These are phyloP conservation scores for Syndactyla subalaris DNA, from an alignment of 2,797 vertebrate genomes.

Conservation along the genomic window DNA sequence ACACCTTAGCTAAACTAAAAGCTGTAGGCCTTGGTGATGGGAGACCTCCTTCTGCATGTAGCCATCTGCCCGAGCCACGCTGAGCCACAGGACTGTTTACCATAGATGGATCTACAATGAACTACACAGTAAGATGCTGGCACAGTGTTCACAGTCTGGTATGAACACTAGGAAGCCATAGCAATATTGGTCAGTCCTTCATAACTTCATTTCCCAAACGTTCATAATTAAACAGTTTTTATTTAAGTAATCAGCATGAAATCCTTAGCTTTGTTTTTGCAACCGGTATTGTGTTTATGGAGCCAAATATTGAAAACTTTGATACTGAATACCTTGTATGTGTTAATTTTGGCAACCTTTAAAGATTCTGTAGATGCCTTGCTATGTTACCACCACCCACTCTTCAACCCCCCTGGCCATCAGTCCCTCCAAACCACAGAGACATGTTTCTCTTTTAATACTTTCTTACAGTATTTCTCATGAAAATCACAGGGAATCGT, in stretches of 20 bases:
- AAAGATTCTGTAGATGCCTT: conserved; percentile 90
- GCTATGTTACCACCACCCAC: conserved; percentile 83
- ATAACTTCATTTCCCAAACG: conserved; percentile 90
- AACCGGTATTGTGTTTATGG: conserved; percentile 91
- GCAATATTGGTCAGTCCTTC: conserved; percentile 81
- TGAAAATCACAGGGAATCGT: conserved; percentile 82
- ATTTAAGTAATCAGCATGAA: conserved; percentile 94
- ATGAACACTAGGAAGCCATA: conserved; percentile 78
- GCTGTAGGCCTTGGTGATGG: background rate
- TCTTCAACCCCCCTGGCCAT: conserved; percentile 78
- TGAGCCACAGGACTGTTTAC: conserved; percentile 65
- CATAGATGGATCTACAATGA: conserved; percentile 68
- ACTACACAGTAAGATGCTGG: conserved; percentile 75
- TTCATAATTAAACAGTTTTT: conserved; percentile 95
- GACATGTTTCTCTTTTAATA: conserved; percentile 77
- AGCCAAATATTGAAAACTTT: conserved; percentile 96
- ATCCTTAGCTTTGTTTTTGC: conserved; percentile 89
- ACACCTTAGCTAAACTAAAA: background rate
- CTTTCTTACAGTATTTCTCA: conserved; percentile 75
- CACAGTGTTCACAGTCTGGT: conserved; percentile 76
- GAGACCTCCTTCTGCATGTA: conserved; percentile 15
- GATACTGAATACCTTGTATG: conserved; percentile 93
- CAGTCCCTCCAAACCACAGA: conserved; percentile 81
- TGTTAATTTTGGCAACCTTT: conserved; percentile 94
- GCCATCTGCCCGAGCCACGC: conserved; percentile 29